Evolutionary conservation across 2,113 vertebrate genomes (phyloP), one percentile per base, ranked within the genome.

Genomic region (Erpornis zantholeuca): DNA sequence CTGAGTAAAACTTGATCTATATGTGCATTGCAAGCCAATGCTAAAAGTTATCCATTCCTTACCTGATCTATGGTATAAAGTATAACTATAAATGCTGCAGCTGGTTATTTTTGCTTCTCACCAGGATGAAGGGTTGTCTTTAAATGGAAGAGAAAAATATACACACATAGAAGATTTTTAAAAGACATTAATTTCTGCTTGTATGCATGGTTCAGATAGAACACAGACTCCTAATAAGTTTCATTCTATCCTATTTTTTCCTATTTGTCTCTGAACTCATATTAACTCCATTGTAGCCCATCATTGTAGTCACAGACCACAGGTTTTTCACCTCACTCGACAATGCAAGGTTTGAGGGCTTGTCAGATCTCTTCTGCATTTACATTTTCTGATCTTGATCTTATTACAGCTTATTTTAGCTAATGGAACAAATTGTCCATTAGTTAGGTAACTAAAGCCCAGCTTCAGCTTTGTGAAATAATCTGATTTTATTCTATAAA

Each of bases 241-340:
- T 66, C 7, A 45, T 70, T 63, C 21, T 54, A 24, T 3, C 6
- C 4, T 35, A 4, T 71, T 68, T 88, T 88, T 72, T 52, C 12
- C 6, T 80, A 2, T 33, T 68, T 64, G 9, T 50, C 4, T 56
- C 21, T 83, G 36, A 88, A 72, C 68, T 77, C 9, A 23, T 36
- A 27, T 40, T 77, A 15, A 49, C 20, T 52, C 10, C 8, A 24
- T 3, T 64, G 33, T 21, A 56, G 14, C 4, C 10, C 14, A 53
- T 2, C 12, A 14, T 1, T 75, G 44, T 9, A 38, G 3, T 33
- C 35, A 71, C 1, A 20, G 35, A n/a, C 6, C 10, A 31, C 5
- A 36, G 2, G 2, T 71, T 71, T 87, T 75, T 70, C 23, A 73
- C 35, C 35, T 71, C 63, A 72, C 4, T 33, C 22, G 60, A n/a